Percentiles rank a stretch among this genome's conserved stretches.
phyloP scores from a whole-genome alignment of 2,113 vertebrate genomes.

The Calidris pygmaea region DNA sequence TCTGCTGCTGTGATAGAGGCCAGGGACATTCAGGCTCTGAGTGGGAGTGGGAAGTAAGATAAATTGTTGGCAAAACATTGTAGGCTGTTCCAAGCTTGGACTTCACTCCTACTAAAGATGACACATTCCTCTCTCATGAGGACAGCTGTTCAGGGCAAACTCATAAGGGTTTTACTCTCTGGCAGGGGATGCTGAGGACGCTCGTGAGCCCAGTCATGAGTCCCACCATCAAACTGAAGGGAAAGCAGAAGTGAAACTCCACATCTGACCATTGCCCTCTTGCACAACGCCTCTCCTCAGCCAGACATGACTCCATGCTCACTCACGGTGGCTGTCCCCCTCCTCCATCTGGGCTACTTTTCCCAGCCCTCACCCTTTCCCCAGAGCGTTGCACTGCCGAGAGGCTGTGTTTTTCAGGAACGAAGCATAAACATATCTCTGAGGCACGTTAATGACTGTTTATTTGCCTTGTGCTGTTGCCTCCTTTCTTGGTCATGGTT shows the following conservation, averaged over 20 bases:
- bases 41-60: not conserved
- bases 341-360: not conserved
- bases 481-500: conserved; percentile 34
- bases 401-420: not conserved
- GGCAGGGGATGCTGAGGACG: not conserved
- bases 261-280: not conserved
- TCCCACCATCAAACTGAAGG: not conserved
- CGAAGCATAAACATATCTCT: conserved; percentile 21
- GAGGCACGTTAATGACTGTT: conserved; percentile 9
- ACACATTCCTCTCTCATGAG: not conserved
- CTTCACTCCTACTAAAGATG: not conserved
- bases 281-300: not conserved
- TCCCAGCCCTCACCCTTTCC: not conserved
- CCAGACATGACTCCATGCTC: rapidly evolving
- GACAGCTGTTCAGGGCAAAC: not conserved
- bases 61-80: not conserved
- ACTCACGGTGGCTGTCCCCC: rapidly evolving
- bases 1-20: not conserved
- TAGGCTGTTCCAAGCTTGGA: not conserved
- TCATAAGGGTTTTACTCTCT: not conserved
- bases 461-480: conserved; percentile 12
- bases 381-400: rapidly evolving
- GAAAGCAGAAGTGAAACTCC: not conserved
- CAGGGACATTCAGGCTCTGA: not conserved
- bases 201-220: rapidly evolving